Percentiles rank a stretch among this genome's conserved stretches.
Evolutionary conservation across 2,797 vertebrate species (phyloP).

Genomic region (Balearica regulorum): DNA sequence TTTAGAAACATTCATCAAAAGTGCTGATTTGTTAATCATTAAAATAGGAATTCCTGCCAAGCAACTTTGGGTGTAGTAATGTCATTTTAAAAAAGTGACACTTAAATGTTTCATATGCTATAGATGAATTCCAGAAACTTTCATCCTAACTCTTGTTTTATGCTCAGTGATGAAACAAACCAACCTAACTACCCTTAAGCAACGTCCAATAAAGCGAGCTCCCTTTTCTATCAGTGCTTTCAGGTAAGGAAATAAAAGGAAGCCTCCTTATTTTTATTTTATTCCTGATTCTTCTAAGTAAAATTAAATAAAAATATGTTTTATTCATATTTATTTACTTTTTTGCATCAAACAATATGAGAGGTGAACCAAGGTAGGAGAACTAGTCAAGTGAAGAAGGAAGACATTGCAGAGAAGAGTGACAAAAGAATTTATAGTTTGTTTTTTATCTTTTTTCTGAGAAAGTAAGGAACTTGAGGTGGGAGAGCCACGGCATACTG

Average conservation of each 20-base stretch:
- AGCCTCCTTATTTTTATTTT: not conserved
- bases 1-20: not conserved
- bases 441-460: not conserved
- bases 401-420: not conserved
- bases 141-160: constrained; percentile 35
- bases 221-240: constrained; percentile 91
- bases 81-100: not conserved
- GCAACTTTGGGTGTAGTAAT: not conserved
- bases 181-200: constrained; percentile 90
- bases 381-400: not conserved
- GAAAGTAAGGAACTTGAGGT: not conserved
- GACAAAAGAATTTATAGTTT: not conserved
- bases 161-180: constrained; percentile 91
- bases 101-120: not conserved
- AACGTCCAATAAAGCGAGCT: constrained; percentile 91
- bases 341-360: not conserved
- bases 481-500: not conserved
- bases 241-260: constrained; percentile 79
- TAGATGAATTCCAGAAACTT: not conserved
- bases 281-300: not conserved
- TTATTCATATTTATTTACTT: not conserved
- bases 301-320: not conserved
- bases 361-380: not conserved
- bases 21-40: not conserved
- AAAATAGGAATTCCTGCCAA: not conserved